These are phyloP conservation scores for Eugnorisma glareosa DNA, from an alignment of 2,888 invertebrate species.

Conservation along the genomic window DNA sequence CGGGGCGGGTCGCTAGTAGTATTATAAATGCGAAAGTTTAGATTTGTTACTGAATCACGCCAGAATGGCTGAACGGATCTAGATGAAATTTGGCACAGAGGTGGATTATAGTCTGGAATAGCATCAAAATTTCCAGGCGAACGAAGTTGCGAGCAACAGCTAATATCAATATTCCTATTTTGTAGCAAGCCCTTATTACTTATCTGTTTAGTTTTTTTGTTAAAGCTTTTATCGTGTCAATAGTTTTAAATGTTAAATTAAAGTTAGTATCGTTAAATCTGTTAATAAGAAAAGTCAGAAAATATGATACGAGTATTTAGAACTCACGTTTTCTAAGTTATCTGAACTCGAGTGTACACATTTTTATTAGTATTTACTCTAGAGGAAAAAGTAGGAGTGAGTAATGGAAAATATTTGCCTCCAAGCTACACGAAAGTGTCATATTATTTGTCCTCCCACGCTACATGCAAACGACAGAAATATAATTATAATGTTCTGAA, in stretches of 20 bases:
- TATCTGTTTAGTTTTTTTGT: not conserved
- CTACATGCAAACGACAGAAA: not conserved
- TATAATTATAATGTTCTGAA: constrained; percentile 2
- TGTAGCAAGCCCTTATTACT: not conserved
- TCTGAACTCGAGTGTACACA: not conserved
- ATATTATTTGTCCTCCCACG: not conserved
- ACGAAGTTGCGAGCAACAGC: too few relatives aligned
- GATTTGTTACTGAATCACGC: too few relatives aligned
- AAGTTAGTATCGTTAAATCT: not conserved
- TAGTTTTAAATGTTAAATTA: not conserved
- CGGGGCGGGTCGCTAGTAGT: too few relatives aligned
- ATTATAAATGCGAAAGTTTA: too few relatives aligned
- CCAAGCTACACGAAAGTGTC: not conserved
- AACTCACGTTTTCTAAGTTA: not conserved
- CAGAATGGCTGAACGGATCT: too few relatives aligned
- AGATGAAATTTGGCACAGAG: too few relatives aligned
- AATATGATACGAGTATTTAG: not conserved
- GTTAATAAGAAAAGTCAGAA: not conserved
- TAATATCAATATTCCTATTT: not conserved
- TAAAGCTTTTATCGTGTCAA: not conserved
- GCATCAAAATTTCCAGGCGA: too few relatives aligned
- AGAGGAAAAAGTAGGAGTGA: not conserved
- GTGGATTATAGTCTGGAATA: too few relatives aligned
- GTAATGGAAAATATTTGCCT: constrained; percentile 20
- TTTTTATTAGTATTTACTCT: constrained; percentile 8